These are phyloP conservation scores for Prorops nasuta DNA, from an alignment of 1,140 invertebrate species.

Conservation along the genomic window DNA sequence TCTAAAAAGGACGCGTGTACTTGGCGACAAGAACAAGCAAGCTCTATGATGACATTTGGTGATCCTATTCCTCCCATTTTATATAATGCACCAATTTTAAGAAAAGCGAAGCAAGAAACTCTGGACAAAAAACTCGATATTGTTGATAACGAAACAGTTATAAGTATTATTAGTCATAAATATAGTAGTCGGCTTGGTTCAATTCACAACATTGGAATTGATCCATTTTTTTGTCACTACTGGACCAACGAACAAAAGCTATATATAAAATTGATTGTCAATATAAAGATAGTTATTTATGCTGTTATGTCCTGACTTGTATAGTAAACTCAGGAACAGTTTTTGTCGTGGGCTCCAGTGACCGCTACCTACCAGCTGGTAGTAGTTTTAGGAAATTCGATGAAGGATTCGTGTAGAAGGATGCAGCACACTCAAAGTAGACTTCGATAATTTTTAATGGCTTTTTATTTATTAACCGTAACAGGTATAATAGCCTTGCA, in stretches of 20 bases:
- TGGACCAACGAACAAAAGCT: slow-evolving; percentile 9
- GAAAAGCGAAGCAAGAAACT: slow-evolving; percentile 18
- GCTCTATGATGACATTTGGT: slow-evolving; percentile 6
- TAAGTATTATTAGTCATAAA: not conserved
- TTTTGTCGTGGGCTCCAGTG: no score
- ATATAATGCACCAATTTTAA: slow-evolving; percentile 3
- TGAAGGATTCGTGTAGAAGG: no score
- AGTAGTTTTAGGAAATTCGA: no score
- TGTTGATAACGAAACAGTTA: slow-evolving; percentile 1
- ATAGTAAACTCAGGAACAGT: no score
- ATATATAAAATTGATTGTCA: not conserved
- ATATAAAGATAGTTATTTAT: not conserved
- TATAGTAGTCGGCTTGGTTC: not conserved
- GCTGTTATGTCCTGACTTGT: no score
- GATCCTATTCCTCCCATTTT: slow-evolving; percentile 9
- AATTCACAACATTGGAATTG: slow-evolving; percentile 9
- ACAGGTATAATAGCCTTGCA: no score
- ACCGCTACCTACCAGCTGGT: no score
- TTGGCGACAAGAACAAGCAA: slow-evolving; percentile 11
- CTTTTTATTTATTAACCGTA: no score
- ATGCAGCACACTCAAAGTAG: no score
- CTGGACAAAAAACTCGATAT: slow-evolving; percentile 9
- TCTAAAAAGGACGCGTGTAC: slow-evolving; percentile 3
- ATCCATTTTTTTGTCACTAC: slow-evolving; percentile 19
- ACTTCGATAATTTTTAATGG: no score